Conservation (phyloP, 2,888 invertebrate genomes). For the Drosophila pegasa region DNA sequence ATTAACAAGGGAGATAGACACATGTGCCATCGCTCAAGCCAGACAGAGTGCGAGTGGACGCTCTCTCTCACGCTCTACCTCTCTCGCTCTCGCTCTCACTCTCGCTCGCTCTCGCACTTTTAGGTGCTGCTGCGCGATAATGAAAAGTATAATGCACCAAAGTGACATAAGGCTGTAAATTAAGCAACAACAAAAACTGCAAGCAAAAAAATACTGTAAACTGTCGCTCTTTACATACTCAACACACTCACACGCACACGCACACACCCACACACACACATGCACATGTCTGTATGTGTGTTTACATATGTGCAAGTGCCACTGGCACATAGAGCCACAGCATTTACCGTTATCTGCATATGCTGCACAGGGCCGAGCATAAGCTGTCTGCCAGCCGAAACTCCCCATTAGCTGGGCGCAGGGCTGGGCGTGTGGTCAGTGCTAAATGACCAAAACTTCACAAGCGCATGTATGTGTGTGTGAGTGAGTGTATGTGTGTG, state of each 20-base stretch:
- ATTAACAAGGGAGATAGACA: constrained; percentile 45
- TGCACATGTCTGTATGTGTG: neutral
- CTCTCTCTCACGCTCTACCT: constrained; percentile 13
- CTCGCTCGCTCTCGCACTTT: constrained; percentile 23
- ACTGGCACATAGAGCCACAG: constrained; percentile 48
- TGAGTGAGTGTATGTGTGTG: neutral
- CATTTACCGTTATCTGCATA: constrained; percentile 78
- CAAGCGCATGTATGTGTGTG: neutral
- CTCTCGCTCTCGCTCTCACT: constrained; percentile 13
- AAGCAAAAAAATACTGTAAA: constrained; percentile 46
- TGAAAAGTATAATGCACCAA: constrained; percentile 79
- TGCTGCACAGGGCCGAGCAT: constrained; percentile 47
- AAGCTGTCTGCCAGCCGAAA: constrained; percentile 24
- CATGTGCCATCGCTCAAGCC: constrained; percentile 23
- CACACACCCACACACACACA: constrained; percentile 6
- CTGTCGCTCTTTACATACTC: constrained; percentile 40
- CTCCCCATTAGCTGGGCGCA: neutral
- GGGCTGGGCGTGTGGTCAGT: constrained; percentile 34
- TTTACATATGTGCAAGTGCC: neutral
- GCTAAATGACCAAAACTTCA: constrained; percentile 56
- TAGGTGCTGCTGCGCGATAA: constrained; percentile 69
- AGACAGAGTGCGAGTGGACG: constrained; percentile 32
- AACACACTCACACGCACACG: constrained; percentile 15
- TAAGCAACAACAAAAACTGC: constrained; percentile 65
- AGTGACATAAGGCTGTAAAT: constrained; percentile 81